These are phyloP conservation scores for Talpa occidentalis DNA, from an alignment of 2,113 vertebrate genomes.

Conservation along the genomic window DNA sequence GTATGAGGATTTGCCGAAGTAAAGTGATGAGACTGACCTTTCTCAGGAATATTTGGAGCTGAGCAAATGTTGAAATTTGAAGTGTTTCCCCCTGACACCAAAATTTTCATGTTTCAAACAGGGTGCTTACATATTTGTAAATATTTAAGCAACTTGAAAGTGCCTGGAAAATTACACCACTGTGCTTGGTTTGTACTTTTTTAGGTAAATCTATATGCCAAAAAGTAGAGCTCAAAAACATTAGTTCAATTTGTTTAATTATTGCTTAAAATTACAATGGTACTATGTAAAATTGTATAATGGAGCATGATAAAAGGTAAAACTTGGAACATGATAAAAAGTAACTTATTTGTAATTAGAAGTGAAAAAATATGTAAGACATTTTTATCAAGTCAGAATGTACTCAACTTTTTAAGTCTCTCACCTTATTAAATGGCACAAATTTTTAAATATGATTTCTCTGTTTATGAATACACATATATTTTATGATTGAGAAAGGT, in stretches of 20 bases:
- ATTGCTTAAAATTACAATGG: conserved; percentile 18
- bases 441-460: not conserved
- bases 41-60: conserved; percentile 87
- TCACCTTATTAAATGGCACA: conserved; percentile 29
- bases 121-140: conserved; percentile 85
- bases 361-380: conserved; percentile 68
- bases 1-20: conserved; percentile 47
- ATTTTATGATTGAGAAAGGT: not conserved
- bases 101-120: conserved; percentile 83
- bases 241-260: conserved; percentile 71
- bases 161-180: conserved; percentile 87
- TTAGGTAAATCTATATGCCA: conserved; percentile 74
- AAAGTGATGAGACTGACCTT: conserved; percentile 69
- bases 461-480: not conserved
- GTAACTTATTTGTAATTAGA: conserved; percentile 85
- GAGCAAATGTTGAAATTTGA: conserved; percentile 68
- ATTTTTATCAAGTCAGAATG: conserved; percentile 61
- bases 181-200: conserved; percentile 85
- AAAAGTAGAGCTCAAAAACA: conserved; percentile 69
- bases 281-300: conserved; percentile 86
- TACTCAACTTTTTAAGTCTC: conserved; percentile 32
- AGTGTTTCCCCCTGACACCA: not conserved
- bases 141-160: conserved; percentile 85
- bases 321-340: too few relatives aligned
- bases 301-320: conserved; percentile 87